Percentiles rank a stretch among this genome's conserved stretches.
Conservation (phyloP, 1,140 invertebrate species). For the Maniola jurtina region DNA sequence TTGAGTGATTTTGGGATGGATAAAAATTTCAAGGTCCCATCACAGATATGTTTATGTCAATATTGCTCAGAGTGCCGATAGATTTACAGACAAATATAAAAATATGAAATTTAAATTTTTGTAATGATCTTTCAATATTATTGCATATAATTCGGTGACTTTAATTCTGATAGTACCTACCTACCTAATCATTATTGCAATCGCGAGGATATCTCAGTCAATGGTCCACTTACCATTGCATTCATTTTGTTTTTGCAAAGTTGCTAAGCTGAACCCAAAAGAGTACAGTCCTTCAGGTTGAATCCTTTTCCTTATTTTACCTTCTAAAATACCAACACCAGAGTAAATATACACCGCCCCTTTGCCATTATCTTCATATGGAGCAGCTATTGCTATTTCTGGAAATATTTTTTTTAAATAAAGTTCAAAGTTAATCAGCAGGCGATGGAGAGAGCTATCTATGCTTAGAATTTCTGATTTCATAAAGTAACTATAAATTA, state of each 20-base stretch:
- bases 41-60: no score
- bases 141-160: no score
- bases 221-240: constrained; percentile 72
- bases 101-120: no score
- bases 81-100: no score
- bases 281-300: constrained; percentile 52
- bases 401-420: constrained; percentile 19
- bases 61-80: no score
- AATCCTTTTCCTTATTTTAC: constrained; percentile 32
- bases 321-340: constrained; percentile 56
- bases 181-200: not conserved
- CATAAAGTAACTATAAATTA: no score
- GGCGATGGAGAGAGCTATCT: not conserved
- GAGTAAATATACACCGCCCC: constrained; percentile 80
- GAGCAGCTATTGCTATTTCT: constrained; percentile 81
- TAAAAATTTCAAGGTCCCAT: no score
- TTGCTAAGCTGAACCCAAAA: constrained; percentile 79
- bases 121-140: no score
- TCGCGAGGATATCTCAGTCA: not conserved
- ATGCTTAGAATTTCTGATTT: no score
- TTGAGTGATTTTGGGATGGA: no score
- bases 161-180: no score
- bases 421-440: not conserved
- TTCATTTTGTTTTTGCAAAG: constrained; percentile 68
- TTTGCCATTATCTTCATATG: constrained; percentile 75